Percentiles rank a stretch among this genome's conserved stretches.
Evolutionary conservation across 2,113 vertebrate species (phyloP).

Genomic region (Oncorhynchus tshawytscha): DNA sequence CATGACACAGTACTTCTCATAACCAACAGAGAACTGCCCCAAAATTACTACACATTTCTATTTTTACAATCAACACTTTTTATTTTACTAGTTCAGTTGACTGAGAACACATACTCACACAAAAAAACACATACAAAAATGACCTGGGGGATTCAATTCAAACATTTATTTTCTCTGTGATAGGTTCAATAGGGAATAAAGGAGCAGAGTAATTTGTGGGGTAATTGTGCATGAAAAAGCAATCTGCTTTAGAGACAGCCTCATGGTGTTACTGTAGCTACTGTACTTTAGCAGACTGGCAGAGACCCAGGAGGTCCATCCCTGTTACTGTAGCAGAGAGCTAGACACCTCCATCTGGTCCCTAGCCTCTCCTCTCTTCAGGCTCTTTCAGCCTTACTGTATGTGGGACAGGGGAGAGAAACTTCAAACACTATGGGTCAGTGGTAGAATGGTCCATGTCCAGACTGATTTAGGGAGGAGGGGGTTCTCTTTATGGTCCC

Average conservation of each 20-base stretch:
- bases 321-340: not conserved
- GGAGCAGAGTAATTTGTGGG: not conserved
- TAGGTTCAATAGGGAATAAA: not conserved
- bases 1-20: too few species aligned
- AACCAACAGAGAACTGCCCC: too few species aligned
- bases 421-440: constrained; percentile 20
- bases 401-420: not conserved
- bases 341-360: not conserved
- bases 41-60: too few species aligned
- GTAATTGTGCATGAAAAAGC: constrained; percentile 5
- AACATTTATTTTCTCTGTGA: too few species aligned
- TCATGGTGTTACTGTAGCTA: not conserved
- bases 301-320: not conserved
- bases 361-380: not conserved
- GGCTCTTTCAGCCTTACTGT: not conserved
- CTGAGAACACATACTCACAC: not conserved
- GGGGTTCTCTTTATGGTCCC: not conserved
- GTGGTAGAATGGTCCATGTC: not conserved
- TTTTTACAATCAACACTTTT: too few species aligned
- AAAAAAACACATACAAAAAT: not conserved
- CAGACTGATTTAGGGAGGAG: constrained; percentile 2
- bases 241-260: not conserved
- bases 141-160: too few species aligned
- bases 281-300: constrained; percentile 1
- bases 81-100: not conserved